Conservation (phyloP, 2,888 invertebrate genomes). For the Mechanitis messenoides region DNA sequence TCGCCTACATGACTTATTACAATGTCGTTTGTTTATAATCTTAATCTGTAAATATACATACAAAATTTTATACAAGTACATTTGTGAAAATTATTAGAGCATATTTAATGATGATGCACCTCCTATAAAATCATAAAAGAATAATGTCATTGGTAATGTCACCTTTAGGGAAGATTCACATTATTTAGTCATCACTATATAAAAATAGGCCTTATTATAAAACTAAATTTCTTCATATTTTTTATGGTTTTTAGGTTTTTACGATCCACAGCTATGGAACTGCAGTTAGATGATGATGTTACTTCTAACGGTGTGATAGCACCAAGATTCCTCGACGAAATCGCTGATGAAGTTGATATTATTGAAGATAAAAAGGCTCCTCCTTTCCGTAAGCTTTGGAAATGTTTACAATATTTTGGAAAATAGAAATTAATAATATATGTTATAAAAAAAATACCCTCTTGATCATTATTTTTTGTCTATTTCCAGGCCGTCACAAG, state of each 20-base stretch:
- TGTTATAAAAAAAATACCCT: background rate
- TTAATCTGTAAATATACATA: too few relatives aligned
- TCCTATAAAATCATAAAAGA: too few relatives aligned
- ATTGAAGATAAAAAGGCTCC: constrained; percentile 89
- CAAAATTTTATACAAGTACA: too few relatives aligned
- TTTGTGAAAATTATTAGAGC: too few relatives aligned
- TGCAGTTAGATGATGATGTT: constrained; percentile 84
- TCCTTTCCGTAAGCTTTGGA: constrained; percentile 82
- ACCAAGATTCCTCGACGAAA: constrained; percentile 89
- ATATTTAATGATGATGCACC: too few relatives aligned
- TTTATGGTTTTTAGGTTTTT: constrained; percentile 75
- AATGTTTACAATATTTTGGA: background rate
- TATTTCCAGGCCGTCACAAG: constrained; percentile 83
- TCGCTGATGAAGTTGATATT: constrained; percentile 88
- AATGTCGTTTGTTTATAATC: background rate
- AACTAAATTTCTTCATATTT: too few relatives aligned
- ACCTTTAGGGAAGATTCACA: too few relatives aligned
- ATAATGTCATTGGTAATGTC: too few relatives aligned
- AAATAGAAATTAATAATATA: background rate
- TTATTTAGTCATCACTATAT: too few relatives aligned
- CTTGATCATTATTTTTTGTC: background rate
- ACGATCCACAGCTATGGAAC: constrained; percentile 85
- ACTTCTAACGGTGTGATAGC: constrained; percentile 84
- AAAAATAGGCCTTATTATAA: too few relatives aligned
- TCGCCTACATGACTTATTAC: background rate